Evolutionary conservation across 2,888 invertebrate genomes (phyloP).

Genomic region (Drosophila robusta): DNA sequence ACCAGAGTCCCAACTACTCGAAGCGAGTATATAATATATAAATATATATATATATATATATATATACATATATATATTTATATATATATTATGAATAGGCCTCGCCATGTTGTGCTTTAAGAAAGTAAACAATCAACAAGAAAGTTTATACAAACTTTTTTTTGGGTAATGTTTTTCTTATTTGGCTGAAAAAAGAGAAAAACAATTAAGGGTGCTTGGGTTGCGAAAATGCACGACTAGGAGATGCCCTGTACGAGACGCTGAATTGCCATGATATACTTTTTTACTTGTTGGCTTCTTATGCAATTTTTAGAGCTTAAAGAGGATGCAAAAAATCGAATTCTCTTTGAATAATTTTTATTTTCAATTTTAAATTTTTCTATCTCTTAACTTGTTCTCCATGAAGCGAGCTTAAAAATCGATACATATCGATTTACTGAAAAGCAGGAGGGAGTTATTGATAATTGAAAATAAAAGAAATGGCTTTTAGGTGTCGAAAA

Average conservation of each 20-base stretch:
- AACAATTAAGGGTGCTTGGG: not conserved
- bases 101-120: slow-evolving; percentile 14
- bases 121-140: slow-evolving; percentile 69
- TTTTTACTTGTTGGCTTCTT: too few relatives aligned
- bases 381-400: too few relatives aligned
- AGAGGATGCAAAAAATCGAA: too few relatives aligned
- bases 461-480: too few relatives aligned
- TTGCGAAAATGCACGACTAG: not conserved
- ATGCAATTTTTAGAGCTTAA: too few relatives aligned
- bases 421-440: too few relatives aligned
- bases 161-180: not conserved
- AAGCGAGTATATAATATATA: slow-evolving; percentile 2
- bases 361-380: too few relatives aligned
- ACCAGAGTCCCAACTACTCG: slow-evolving; percentile 36
- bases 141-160: slow-evolving; percentile 43
- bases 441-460: too few relatives aligned
- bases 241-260: not conserved
- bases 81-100: not conserved
- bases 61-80: not conserved
- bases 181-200: slow-evolving; percentile 14
- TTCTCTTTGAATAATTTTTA: too few relatives aligned
- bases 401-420: too few relatives aligned
- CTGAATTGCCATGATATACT: too few relatives aligned
- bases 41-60: slow-evolving; percentile 1
- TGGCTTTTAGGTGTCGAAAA: too few relatives aligned